Conservation (phyloP, 2,888 invertebrate genomes). For the Limnephilus rhombicus region DNA sequence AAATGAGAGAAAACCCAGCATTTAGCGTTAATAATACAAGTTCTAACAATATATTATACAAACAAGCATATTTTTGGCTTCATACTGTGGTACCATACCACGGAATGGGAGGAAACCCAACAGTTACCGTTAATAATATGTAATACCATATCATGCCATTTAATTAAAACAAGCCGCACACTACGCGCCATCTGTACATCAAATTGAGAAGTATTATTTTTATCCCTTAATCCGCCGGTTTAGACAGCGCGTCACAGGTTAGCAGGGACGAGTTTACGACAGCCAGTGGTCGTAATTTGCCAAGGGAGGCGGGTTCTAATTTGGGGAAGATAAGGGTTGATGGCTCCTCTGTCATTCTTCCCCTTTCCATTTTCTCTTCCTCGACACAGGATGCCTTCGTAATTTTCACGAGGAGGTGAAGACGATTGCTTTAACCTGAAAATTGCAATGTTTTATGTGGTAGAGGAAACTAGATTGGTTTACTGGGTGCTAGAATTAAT, state of each 20-base stretch:
- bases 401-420: conserved; percentile 26
- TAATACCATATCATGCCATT: background rate
- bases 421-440: background rate
- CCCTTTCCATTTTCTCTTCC: background rate
- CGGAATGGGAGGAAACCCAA: background rate
- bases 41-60: too few species aligned
- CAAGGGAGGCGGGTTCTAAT: conserved; percentile 29
- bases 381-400: background rate
- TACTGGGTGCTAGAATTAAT: background rate
- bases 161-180: background rate
- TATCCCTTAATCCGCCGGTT: conserved; percentile 3
- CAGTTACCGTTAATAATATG: background rate
- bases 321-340: conserved; percentile 30
- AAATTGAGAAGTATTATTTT: background rate
- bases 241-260: background rate
- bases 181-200: background rate
- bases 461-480: background rate
- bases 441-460: background rate
- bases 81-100: background rate
- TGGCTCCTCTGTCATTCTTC: conserved; percentile 8
- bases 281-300: conserved; percentile 19
- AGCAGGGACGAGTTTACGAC: conserved; percentile 12
- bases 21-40: too few species aligned
- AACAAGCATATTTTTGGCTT: background rate
- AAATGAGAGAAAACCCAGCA: background rate